phyloP scores from a whole-genome alignment of 2,888 invertebrate genomes.

The Microctonus aethiopoides region DNA sequence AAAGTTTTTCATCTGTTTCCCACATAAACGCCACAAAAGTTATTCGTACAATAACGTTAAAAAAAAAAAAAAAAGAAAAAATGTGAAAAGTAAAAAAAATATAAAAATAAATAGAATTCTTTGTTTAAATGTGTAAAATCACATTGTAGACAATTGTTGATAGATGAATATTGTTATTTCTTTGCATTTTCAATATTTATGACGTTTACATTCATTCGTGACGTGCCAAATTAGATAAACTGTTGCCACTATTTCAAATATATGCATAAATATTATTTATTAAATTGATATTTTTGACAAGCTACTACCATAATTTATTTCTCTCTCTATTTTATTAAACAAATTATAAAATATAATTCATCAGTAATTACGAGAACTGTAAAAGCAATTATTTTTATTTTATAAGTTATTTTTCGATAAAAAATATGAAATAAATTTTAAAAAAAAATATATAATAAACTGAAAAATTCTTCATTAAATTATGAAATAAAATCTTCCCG shows the following conservation, averaged over 20 bases:
- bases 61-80: too few relatives aligned
- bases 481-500: too few relatives aligned
- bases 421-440: too few relatives aligned
- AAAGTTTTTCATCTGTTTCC: background rate
- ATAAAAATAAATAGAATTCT: background rate
- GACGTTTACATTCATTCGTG: conserved; percentile 11
- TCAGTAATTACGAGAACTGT: too few relatives aligned
- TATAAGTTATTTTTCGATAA: too few relatives aligned
- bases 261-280: too few relatives aligned
- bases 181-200: conserved; percentile 1
- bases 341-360: too few relatives aligned
- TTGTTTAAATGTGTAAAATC: too few relatives aligned
- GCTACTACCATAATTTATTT: background rate
- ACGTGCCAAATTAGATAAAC: conserved; percentile 58
- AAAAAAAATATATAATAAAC: too few relatives aligned
- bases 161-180: conserved; percentile 26
- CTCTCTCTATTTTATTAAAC: background rate
- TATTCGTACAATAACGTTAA: background rate
- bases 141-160: background rate
- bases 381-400: too few relatives aligned
- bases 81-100: background rate
- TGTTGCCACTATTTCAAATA: conserved; percentile 51
- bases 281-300: conserved; percentile 61
- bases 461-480: too few relatives aligned
- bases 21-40: background rate